Evolutionary conservation across 2,113 vertebrate species (phyloP), one percentile per base, ranked within the genome.

Genomic region (Apeltes quadracus): DNA sequence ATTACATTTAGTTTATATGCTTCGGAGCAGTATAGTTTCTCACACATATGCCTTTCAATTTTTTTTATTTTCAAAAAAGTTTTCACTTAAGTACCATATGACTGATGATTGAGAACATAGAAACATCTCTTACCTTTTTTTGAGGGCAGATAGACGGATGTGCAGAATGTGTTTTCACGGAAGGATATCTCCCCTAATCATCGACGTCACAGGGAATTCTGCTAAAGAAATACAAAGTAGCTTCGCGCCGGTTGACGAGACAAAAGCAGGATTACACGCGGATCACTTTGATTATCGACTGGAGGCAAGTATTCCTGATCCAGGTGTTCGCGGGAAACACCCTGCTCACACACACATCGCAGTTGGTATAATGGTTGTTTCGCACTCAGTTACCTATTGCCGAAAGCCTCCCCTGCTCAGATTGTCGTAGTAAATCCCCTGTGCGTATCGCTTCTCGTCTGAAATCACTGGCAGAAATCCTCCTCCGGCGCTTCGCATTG

Each of bases 401-500:
- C 65, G 72, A 84, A 54, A 85, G 74, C 67, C 74, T 90, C 85
- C 82, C 72, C 81, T 64, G 73, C 77, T 81, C 78, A 71, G 84
- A 84, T 57, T 61, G 85, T 65, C 66, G 88, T 88, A 88, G 88
- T 88, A 88, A 88, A 90, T 82, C 87, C 87, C 84, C 74, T 86
- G 72, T 75, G 85, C 84, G 82, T 82, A 83, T 87, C 57, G 76
- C 78, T 75, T 22, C 71, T 88, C 72, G 89, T 87, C 88, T 87
- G 88, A 87, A 81, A 88, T 89, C 88, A 87, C 87, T 92, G 90
- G 91, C 92, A 92, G 90, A 87, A 91, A 89, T 90, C 90, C 89
- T 93, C 90, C 90, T 91, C 85, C 87, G 86, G 90, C 88, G 87
- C 77, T 91, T 67, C 90, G 90, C 89, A 90, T 93, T 94, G 91